Conservation (phyloP, 2,888 invertebrate species). For the Magallana nippona region DNA sequence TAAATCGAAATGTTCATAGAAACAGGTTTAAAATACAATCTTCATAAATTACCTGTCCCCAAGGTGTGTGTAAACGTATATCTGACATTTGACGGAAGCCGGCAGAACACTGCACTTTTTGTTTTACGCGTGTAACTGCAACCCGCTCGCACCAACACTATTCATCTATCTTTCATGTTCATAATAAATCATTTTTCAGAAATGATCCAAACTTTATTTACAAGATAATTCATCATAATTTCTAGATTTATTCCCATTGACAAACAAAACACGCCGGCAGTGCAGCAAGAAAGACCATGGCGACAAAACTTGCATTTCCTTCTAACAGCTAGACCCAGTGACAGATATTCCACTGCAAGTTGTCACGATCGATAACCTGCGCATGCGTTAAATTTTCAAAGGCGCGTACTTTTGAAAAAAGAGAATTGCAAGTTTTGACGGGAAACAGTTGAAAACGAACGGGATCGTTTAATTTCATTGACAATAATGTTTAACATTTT, state of each 20-base stretch:
- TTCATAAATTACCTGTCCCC: not conserved
- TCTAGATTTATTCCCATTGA: not conserved
- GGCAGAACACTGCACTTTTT: not conserved
- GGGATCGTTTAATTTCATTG: constrained; percentile 29
- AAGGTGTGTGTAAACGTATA: not conserved
- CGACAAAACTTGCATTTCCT: not conserved
- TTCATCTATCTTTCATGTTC: not conserved
- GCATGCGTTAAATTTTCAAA: constrained; percentile 46
- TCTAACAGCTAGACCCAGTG: not conserved
- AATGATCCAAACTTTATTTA: not conserved
- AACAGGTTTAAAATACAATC: not conserved
- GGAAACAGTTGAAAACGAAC: not conserved
- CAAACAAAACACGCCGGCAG: not conserved
- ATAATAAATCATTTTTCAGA: not conserved
- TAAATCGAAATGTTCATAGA: not conserved
- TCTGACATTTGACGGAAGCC: not conserved
- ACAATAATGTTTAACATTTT: constrained; percentile 28
- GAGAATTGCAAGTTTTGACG: not conserved
- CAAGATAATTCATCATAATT: not conserved
- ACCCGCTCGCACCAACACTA: not conserved
- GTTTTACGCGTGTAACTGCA: constrained; percentile 25
- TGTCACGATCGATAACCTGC: constrained; percentile 37
- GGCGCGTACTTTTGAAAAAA: constrained; percentile 47
- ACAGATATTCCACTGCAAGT: constrained; percentile 14
- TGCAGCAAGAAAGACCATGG: not conserved